A percentile compares a stretch with the other conserved stretches of the same genome.
These are phyloP conservation scores for Perca fluviatilis DNA, from an alignment of 2,113 vertebrate species.

Conservation along the genomic window DNA sequence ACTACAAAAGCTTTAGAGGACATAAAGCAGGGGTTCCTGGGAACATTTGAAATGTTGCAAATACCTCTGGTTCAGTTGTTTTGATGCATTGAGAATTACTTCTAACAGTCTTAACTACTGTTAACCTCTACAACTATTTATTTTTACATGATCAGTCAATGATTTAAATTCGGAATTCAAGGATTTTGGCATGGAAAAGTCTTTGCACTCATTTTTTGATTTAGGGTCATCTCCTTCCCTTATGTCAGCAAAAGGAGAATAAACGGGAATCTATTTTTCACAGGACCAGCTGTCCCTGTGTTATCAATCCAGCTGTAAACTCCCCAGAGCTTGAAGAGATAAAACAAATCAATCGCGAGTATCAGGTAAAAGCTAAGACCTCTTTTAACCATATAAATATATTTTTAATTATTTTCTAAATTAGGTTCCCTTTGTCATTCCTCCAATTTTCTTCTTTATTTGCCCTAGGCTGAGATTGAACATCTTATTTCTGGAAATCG, in stretches of 20 bases:
- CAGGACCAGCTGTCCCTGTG: constrained; percentile 89
- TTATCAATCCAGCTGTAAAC: constrained; percentile 80
- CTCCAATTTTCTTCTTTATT: background rate
- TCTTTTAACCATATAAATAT: background rate
- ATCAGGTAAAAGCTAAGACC: constrained; percentile 85
- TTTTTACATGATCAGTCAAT: background rate
- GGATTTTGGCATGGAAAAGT: background rate
- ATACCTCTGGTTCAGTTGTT: background rate
- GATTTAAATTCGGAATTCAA: background rate
- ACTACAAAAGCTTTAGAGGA: no score
- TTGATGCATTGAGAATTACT: background rate
- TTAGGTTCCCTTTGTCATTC: background rate
- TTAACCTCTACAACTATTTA: background rate
- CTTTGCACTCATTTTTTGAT: background rate
- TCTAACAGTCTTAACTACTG: no score
- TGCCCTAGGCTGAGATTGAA: constrained; percentile 65
- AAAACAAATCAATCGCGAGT: constrained; percentile 86
- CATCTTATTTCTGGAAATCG: constrained; percentile 78
- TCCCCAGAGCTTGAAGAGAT: constrained; percentile 85
- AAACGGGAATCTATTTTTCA: constrained; percentile 13
- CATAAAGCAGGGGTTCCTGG: background rate
- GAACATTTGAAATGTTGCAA: background rate
- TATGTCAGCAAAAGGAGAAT: background rate
- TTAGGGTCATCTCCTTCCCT: background rate
- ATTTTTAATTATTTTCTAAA: background rate